Evolutionary conservation across 2,113 vertebrate genomes (phyloP).

Genomic region (Myrmophylax atrothorax): DNA sequence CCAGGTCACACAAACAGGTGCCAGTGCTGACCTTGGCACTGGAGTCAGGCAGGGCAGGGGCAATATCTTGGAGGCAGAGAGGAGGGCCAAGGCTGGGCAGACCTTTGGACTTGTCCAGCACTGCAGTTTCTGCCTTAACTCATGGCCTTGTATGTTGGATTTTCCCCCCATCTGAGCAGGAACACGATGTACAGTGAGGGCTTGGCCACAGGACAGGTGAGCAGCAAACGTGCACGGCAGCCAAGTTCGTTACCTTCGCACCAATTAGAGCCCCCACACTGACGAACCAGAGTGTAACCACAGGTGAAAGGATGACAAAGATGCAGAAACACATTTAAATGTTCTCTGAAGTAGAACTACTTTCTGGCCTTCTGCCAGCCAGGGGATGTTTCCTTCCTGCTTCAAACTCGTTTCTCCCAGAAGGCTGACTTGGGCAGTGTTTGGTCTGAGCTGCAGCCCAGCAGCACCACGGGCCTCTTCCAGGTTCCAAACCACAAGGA

Average conservation of each 20-base stretch:
- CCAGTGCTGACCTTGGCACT: accelerated
- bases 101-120: background rate
- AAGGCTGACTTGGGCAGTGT: background rate
- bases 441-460: background rate
- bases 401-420: background rate
- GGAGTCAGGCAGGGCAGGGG: background rate
- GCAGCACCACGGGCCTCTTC: background rate
- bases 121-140: background rate
- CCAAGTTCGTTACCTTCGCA: background rate
- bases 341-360: background rate
- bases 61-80: background rate
- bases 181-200: background rate
- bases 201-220: background rate
- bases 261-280: background rate
- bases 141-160: background rate
- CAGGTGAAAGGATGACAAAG: background rate
- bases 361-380: background rate
- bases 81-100: background rate
- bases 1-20: background rate
- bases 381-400: background rate
- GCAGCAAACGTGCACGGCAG: background rate
- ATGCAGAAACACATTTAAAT: background rate
- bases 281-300: background rate
- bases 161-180: background rate
- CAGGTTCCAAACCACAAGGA: background rate